Conservation (phyloP, 2,113 vertebrate species). For the Cololabis saira region DNA sequence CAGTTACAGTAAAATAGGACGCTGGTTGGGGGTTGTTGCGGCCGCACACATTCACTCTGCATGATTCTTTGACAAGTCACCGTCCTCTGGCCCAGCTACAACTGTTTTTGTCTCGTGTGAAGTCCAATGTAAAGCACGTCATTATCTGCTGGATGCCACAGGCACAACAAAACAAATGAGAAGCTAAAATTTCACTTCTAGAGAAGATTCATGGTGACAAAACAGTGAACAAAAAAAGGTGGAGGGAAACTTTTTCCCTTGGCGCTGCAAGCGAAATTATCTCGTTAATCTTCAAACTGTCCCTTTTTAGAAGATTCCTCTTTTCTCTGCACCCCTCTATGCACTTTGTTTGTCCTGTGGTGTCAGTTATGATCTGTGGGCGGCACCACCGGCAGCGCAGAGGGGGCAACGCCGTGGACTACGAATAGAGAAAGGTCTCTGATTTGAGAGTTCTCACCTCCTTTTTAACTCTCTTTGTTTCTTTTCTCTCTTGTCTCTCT, state of each 20-base stretch:
- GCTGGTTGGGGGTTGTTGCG: conserved; percentile 66
- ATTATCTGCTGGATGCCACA: conserved; percentile 63
- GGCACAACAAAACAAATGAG: conserved; percentile 50
- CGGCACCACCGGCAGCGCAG: conserved; percentile 39
- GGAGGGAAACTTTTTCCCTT: conserved; percentile 64
- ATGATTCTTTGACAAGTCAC: conserved; percentile 51
- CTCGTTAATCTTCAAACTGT: conserved; percentile 23
- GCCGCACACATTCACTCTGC: conserved; percentile 51
- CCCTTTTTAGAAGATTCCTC: conserved; percentile 25
- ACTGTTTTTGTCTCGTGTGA: conserved; percentile 49
- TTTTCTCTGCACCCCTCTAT: conserved; percentile 48
- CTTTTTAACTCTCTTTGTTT: conserved; percentile 19
- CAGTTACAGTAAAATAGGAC: conserved; percentile 65
- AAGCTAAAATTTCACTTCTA: conserved; percentile 59
- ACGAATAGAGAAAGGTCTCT: conserved; percentile 43
- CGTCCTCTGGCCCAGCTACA: conserved; percentile 51
- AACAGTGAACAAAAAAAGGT: conserved; percentile 44
- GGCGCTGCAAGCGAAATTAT: conserved; percentile 57
- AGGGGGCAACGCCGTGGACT: conserved; percentile 41
- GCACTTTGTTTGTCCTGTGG: conserved; percentile 37
- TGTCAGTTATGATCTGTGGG: conserved; percentile 48
- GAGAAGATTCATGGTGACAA: conserved; percentile 46
- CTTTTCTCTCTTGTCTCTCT: conserved; percentile 55
- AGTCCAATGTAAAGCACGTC: conserved; percentile 64
- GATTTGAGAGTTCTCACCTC: conserved; percentile 35